Conservation (phyloP, 1,140 invertebrate genomes). For the Hyles euphorbiae region DNA sequence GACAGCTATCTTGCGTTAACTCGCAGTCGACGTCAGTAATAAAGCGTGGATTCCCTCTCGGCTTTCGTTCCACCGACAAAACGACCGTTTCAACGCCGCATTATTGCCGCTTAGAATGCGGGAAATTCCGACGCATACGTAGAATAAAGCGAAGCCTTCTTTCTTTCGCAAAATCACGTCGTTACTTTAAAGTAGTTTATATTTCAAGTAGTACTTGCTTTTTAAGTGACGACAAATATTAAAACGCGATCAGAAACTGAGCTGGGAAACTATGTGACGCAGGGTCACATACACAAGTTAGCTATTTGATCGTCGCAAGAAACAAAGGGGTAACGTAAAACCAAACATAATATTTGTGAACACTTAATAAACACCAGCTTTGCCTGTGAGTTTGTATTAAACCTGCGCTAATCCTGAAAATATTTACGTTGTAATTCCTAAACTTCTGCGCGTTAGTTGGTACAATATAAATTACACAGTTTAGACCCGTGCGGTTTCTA, state of each 20-base stretch:
- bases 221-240: constrained; percentile 14
- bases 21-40: constrained; percentile 18
- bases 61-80: constrained; percentile 12
- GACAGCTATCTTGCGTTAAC: constrained; percentile 23
- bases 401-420: constrained; percentile 7
- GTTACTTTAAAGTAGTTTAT: constrained; percentile 12
- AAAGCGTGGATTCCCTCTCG: constrained; percentile 24
- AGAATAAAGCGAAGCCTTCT: constrained; percentile 11
- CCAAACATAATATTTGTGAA: constrained; percentile 14
- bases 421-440: constrained; percentile 6
- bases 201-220: constrained; percentile 5
- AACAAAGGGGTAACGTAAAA: constrained; percentile 16
- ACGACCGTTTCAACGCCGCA: constrained; percentile 14
- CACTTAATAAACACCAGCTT: constrained; percentile 11
- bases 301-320: constrained; percentile 31
- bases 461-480: constrained; percentile 2
- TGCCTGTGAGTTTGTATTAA: constrained; percentile 11
- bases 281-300: constrained; percentile 42
- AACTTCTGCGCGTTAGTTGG: background rate
- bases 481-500: too few species aligned
- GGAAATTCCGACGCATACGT: constrained; percentile 7
- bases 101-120: constrained; percentile 13
- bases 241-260: constrained; percentile 22
- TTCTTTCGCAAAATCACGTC: constrained; percentile 22
- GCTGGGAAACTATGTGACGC: constrained; percentile 40